Evolutionary conservation across 2,888 invertebrate species (phyloP), one percentile per base, ranked within the genome.

Genomic region (Chromoteleia sp.): DNA sequence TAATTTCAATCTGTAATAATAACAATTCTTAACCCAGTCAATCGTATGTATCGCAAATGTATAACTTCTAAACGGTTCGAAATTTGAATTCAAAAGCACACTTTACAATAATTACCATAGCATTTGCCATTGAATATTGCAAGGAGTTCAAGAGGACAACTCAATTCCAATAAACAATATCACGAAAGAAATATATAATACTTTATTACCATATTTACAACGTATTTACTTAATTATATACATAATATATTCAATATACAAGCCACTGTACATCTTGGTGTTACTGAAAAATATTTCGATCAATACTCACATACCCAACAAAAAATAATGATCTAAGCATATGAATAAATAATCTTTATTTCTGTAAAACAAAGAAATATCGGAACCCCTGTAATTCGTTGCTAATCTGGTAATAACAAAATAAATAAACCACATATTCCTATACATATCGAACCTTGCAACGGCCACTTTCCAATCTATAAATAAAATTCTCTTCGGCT

Each of bases 191-290:
- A 25, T 67, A 67, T 67, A 63, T 67, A 78, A 78, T 78, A 73
- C 78, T 78, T 78, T 58, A 71, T 71, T 71, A 50, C 65, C 33
- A 71, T 77, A 77, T 77, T 63, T 77, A 77, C 77, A 77, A 45
- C 43, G 15, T 36, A 54, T 48, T 70, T 43, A 45, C 19, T 77
- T 63, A 70, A 70, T 33, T 78, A 78, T 78, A 65, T 63, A 78
- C 71, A 78, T 65, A 65, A 71, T 78, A 54, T 78, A 43, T 56
- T 59, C 58, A 63, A 65, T 50, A 50, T 43, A 39, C 65, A 58
- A 78, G 71, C 61, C 12, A 43, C 63, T 68, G 15, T 50, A 36
- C 17, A 39, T 48, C 65, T 50, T 58, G 50, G 36, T 65, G 58
- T 76, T 59, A 71, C 33, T 45, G 12, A 41, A 59, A 68, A 56